Base-by-base conservation (phyloP, 2,888 invertebrate genomes). In the Leptura quadrifasciata region DNA sequence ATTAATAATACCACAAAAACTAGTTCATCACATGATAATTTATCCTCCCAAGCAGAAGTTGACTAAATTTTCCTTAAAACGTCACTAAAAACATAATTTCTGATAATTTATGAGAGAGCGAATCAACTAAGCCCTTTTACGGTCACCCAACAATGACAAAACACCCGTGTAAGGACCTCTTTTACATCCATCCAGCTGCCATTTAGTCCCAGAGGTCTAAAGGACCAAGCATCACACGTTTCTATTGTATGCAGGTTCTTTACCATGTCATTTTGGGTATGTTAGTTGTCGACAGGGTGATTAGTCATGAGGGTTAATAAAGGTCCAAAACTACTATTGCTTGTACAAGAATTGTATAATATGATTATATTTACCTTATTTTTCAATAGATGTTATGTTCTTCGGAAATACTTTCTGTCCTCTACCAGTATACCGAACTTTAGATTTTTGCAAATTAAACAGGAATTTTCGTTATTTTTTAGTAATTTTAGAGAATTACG, bases 181-280 rank as follows among this genome's bases (percentile, higher is more conserved):
- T 72, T 72, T 31, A 58, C 68, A 72, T 72, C 55, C 57, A 76
- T 69, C 76, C 76, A 76, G 76, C 76, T 76, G 76, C 76, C 63
- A 63, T 68, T 76, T 55, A 63, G 76, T 52, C 73, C 64, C 72
- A 52, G 47, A 72, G 72, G 54, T 54, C 75, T 47, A 71, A 64
- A 75, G 72, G 68, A 68, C 73, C 72, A 27, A 27, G 57, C 70
- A 71, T 76, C 76, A 75, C 79, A 77, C 79, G 76, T 72, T 70
- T 70, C 76, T 61, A 77, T 80, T 80, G 80, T 78, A 70, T 54
- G 55, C 39, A 67, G 75, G 61, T 74, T 75, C 77, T 77, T 77
- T 77, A 75, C 63, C 77, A 65, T 74, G 77, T 77, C 77, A 74
- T 77, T 77, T 75, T 54, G 68, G 77, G 77, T 74, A 75, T 77